Base-by-base conservation (phyloP, 2,888 invertebrate genomes). In the Helicoverpa assulta region DNA sequence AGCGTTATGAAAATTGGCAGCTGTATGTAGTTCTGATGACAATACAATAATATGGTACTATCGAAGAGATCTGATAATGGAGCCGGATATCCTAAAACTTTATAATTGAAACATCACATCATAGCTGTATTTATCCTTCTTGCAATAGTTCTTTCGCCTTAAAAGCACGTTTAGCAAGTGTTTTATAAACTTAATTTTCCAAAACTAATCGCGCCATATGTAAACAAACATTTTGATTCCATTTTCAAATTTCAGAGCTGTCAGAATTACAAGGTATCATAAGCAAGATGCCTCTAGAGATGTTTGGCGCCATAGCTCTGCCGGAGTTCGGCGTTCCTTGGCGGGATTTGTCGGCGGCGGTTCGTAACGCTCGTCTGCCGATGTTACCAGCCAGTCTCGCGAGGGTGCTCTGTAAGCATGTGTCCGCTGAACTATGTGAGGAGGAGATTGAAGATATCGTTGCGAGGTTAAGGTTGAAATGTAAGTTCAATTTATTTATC, bases 291-390 rank as follows among this genome's bases (percentile, higher is more conserved):
- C 82, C 92, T 0, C 54, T 93, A 2, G 82, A 88, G 3, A 81
- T 88, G 2, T 91, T 90, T 71, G 91, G 90, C 59, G 78, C 80
- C 2, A 76, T 82, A 0, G 91, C 89, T 0, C 53, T 92, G 1
- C 91, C 94, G 0, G 94, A 94, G 61, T 89, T 94, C n/a, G 92
- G 91, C 0, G 78, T 94, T 1, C 79, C 80, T 2, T 94, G 94
- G 94, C 73, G 83, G 5, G 90, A 92, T 0, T 80, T 94, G 0
- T 83, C 90, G 0, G 80, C 81, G 0, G 89, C 90, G 0, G 86
- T 94, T 0, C 84, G 91, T 1, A 90, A 88, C 21, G 80, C 88
- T 0, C 79, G 91, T 0, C 75, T 93, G 12, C 90, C 93, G 0
- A 92, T 94, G 92, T 86, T 89, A 0, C 81, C 93, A 0, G 73